These are phyloP conservation scores for Paracanthobrama guichenoti DNA, from an alignment of 2,113 vertebrate species.

Conservation along the genomic window DNA sequence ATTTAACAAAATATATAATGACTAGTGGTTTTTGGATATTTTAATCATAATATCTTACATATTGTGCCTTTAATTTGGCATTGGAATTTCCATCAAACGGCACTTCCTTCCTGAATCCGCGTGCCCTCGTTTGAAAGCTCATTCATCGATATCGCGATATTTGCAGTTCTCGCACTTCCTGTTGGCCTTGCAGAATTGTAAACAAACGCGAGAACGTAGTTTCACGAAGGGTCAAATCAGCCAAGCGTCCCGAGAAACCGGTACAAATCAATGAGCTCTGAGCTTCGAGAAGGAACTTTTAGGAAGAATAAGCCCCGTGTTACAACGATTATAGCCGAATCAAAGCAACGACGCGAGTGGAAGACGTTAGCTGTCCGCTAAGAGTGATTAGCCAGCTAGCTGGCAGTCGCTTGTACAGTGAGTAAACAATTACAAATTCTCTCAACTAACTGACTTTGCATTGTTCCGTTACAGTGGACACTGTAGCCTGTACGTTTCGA, in stretches of 20 bases:
- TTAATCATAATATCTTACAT: too few species aligned
- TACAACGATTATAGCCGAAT: neutral
- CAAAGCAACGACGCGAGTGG: neutral
- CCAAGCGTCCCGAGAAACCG: neutral
- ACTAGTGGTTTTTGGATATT: too few species aligned
- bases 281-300: neutral
- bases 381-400: conserved; percentile 11
- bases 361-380: neutral
- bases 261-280: neutral
- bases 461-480: neutral
- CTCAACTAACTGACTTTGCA: neutral
- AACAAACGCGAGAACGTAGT: conserved; percentile 21
- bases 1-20: too few species aligned
- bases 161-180: neutral
- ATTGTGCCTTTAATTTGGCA: too few species aligned
- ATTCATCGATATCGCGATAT: neutral
- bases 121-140: neutral
- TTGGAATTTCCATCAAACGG: too few species aligned
- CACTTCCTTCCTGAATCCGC: too few species aligned
- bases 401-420: conserved; percentile 3
- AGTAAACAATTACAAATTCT: conserved; percentile 3
- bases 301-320: neutral
- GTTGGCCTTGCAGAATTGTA: conserved; percentile 6
- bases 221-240: neutral
- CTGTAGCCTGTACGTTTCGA: neutral